Percentiles rank a stretch among this genome's conserved stretches.
Conservation (phyloP, 2,113 vertebrate species). For the Bagarius yarrelli region DNA sequence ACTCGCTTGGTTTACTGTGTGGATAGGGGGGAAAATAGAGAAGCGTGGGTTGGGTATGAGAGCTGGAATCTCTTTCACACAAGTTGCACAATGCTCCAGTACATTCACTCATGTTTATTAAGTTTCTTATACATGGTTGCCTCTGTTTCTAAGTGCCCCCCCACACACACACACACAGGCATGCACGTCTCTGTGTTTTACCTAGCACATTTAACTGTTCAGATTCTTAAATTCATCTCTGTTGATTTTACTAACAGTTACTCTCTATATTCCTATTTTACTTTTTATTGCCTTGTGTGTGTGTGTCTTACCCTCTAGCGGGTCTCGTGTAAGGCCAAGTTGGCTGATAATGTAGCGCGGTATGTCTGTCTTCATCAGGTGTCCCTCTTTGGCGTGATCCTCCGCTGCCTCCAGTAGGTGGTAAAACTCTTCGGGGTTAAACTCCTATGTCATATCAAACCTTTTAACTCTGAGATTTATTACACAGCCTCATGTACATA, state of each 20-base stretch:
- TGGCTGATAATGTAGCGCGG: conserved; percentile 96
- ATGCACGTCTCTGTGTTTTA: not conserved
- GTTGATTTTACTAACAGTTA: not conserved
- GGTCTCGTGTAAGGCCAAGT: conserved; percentile 93
- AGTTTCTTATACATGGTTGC: not conserved
- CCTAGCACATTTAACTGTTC: not conserved
- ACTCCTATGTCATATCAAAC: conserved; percentile 75
- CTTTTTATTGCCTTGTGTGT: not conserved
- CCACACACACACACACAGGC: not conserved
- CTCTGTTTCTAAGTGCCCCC: not conserved
- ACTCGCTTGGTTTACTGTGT: not conserved
- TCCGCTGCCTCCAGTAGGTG: conserved; percentile 97
- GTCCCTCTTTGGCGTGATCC: conserved; percentile 97
- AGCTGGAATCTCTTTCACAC: not conserved
- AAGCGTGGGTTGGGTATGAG: not conserved
- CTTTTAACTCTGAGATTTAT: not conserved
- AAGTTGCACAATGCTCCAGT: not conserved
- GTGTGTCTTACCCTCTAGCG: conserved; percentile 84
- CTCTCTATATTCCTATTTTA: not conserved
- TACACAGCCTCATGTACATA: not conserved
- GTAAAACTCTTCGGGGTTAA: conserved; percentile 98
- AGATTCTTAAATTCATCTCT: not conserved
- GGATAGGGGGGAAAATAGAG: not conserved
- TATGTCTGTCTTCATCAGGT: conserved; percentile 96
- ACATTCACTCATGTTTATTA: not conserved